Conservation (phyloP, 2,888 invertebrate genomes). For the Erebia ligea region DNA sequence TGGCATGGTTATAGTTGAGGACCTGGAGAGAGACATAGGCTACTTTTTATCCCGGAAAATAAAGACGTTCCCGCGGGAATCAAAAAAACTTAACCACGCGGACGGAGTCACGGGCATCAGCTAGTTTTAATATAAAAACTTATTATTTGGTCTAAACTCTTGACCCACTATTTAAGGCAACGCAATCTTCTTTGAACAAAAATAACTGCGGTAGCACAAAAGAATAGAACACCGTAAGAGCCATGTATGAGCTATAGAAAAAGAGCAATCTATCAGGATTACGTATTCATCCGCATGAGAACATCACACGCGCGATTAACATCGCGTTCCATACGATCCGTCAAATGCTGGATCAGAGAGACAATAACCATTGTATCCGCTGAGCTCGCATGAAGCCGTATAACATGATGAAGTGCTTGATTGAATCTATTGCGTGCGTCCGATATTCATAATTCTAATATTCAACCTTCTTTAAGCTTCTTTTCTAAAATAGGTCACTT, state of each 20-base stretch:
- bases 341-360: conserved; percentile 33
- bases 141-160: neutral
- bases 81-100: too few species aligned
- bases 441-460: conserved; percentile 8
- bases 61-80: too few species aligned
- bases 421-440: conserved; percentile 25
- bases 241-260: conserved; percentile 14
- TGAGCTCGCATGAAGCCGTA: conserved; percentile 32
- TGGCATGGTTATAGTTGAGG: too few species aligned
- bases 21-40: too few species aligned
- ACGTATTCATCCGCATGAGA: conserved; percentile 33
- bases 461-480: neutral
- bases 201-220: neutral
- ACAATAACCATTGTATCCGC: conserved; percentile 35
- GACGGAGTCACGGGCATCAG: too few species aligned
- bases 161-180: conserved; percentile 1
- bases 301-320: conserved; percentile 38
- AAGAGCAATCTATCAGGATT: conserved; percentile 36
- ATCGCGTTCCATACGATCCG: conserved; percentile 29
- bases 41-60: too few species aligned
- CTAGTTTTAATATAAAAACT: too few species aligned
- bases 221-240: conserved; percentile 8
- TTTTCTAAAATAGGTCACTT: too few species aligned
- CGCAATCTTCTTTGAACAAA: conserved; percentile 14
- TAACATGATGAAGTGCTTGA: conserved; percentile 32